These are phyloP conservation scores for Sturmia bella DNA, from an alignment of 2,888 invertebrate species.

Conservation along the genomic window DNA sequence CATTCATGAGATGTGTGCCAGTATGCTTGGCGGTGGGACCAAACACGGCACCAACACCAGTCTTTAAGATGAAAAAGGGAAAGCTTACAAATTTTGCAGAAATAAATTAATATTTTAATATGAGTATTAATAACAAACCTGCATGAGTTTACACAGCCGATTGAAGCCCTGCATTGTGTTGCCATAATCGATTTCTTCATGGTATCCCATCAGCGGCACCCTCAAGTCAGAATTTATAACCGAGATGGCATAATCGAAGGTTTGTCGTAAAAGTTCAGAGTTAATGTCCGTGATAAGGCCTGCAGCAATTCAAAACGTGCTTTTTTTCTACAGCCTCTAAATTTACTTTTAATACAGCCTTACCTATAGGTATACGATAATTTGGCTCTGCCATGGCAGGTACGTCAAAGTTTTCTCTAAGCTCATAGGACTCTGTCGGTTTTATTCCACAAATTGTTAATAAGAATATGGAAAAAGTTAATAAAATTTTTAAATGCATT, in stretches of 20 bases:
- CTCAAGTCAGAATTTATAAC: slow-evolving; percentile 77
- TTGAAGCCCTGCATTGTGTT: slow-evolving; percentile 83
- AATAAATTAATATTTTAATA: not conserved
- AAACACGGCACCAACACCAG: slow-evolving; percentile 90
- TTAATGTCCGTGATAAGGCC: slow-evolving; percentile 78
- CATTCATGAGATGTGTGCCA: slow-evolving; percentile 89
- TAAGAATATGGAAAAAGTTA: not conserved
- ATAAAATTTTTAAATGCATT: slow-evolving; percentile 43
- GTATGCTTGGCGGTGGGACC: slow-evolving; percentile 88
- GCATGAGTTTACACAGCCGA: slow-evolving; percentile 83
- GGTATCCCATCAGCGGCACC: slow-evolving; percentile 74
- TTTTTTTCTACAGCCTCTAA: not conserved
- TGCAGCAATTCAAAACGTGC: slow-evolving; percentile 51
- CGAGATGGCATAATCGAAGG: slow-evolving; percentile 79
- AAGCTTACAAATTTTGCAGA: not conserved
- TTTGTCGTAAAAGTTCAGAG: slow-evolving; percentile 74
- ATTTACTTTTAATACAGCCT: not conserved
- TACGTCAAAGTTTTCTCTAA: slow-evolving; percentile 34
- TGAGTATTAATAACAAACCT: slow-evolving; percentile 80
- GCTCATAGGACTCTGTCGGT: slow-evolving; percentile 29
- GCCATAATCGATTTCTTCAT: slow-evolving; percentile 82
- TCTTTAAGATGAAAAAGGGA: slow-evolving; percentile 77
- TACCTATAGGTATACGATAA: slow-evolving; percentile 62
- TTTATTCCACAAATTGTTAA: slow-evolving; percentile 7
- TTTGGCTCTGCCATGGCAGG: not conserved